These are phyloP conservation scores for Eulimnadia texana DNA, from an alignment of 1,140 invertebrate species.

Conservation along the genomic window DNA sequence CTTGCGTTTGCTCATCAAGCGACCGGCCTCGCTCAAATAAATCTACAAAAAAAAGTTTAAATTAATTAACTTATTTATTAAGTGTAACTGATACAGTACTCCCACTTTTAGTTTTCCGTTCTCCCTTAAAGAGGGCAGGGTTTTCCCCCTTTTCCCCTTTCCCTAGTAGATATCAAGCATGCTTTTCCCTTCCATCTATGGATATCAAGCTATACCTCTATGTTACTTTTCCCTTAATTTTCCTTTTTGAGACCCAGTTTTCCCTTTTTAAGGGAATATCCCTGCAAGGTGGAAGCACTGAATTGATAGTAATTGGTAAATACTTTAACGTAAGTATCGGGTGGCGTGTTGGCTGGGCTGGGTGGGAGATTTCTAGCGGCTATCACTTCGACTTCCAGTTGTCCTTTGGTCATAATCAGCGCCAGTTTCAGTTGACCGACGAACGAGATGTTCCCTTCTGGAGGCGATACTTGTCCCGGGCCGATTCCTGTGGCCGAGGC, in stretches of 20 bases:
- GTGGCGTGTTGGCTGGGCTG: constrained; percentile 33
- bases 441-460: constrained; percentile 22
- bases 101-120: not conserved
- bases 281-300: no score
- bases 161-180: no score
- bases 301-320: no score
- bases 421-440: constrained; percentile 72
- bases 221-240: no score
- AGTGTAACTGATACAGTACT: not conserved
- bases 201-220: no score
- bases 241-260: no score
- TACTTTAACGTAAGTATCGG: constrained; percentile 84
- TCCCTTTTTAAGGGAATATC: no score
- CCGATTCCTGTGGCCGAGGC: not conserved
- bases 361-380: constrained; percentile 39
- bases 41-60: not conserved
- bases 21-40: constrained; percentile 71
- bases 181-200: no score
- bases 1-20: constrained; percentile 78
- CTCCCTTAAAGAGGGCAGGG: not conserved
- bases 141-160: not conserved
- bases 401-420: constrained; percentile 76
- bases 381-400: constrained; percentile 75
- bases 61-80: not conserved
- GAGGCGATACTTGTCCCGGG: not conserved